Base-by-base conservation (phyloP, 2,888 invertebrate species). In the Caenorhabditis uteleia region DNA sequence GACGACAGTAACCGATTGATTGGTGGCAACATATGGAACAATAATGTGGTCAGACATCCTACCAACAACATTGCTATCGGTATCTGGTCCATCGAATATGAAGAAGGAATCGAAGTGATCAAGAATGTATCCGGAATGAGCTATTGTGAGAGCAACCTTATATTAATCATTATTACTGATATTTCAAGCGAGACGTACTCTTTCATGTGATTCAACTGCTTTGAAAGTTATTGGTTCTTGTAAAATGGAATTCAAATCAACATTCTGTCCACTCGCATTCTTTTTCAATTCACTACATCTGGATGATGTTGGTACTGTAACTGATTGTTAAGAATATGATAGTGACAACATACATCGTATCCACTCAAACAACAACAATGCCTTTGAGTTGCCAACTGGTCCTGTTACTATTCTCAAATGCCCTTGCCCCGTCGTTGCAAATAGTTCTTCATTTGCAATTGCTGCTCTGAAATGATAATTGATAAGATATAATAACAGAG, bases 91-190 rank as follows among this genome's bases (percentile, higher is more conserved):
- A 44, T 57, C 56, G 10, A 62, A 62, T 18, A 62, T 53, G 48
- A 62, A 62, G 40, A 44, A 62, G n/a, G 56, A 57, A 21, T 62
- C 62, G 16, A 62, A 62, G 16, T 33, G 43, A 23, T 62, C 62
- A 20, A 57, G 43, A 23, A 56, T 48, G 21, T 27, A 56, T 6
- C 38, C 62, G 0, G 62, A 62, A 29, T 62, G 56, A 3, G 62
- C 62, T 23, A 62, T 40, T n/a, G 27, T 50, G 14, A 62, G 16
- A 1, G 61, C 46, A 39, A 62, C 14, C 55, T 61, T 16, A 23
- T 12, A 29, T n/a, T 3, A 18, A 43, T n/a, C n/a, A n/a, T 34
- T 34, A 5, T 34, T 34, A n/a, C 34, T 29, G 3, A 4, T 8
- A 2, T 8, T 7, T 2, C 2, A 16, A 10, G 6, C 23, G n/a